These are phyloP conservation scores for Ibidorhyncha struthersii DNA, from an alignment of 2,113 vertebrate species.

Conservation along the genomic window DNA sequence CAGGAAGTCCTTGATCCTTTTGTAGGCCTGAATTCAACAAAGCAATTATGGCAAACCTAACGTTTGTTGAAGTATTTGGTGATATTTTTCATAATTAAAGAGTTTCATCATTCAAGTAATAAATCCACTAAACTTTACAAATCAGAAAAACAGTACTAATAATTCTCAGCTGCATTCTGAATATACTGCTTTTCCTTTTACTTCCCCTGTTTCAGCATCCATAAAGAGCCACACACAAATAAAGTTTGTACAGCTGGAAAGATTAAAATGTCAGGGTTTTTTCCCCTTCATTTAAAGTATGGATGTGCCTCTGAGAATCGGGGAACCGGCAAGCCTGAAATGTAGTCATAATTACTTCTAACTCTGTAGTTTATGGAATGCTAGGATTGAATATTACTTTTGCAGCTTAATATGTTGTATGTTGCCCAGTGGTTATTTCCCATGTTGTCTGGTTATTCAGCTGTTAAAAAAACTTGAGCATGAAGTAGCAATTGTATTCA, in stretches of 20 bases:
- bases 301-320: background rate
- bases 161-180: conserved; percentile 52
- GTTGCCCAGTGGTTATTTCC: background rate
- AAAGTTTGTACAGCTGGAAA: conserved; percentile 56
- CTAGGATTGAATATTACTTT: background rate
- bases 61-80: background rate
- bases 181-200: conserved; percentile 31
- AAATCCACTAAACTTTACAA: conserved; percentile 29
- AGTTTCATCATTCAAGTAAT: background rate
- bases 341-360: background rate
- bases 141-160: conserved; percentile 43
- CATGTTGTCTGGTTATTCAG: background rate
- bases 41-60: background rate
- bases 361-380: background rate
- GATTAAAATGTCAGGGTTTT: background rate
- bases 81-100: conserved; percentile 3
- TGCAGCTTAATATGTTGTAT: background rate
- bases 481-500: background rate
- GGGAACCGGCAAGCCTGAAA: background rate
- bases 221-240: conserved; percentile 53
- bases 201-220: conserved; percentile 34
- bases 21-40: background rate
- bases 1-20: background rate
- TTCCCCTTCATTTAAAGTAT: background rate
- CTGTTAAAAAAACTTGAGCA: background rate